A percentile compares a stretch with the other conserved stretches of the same genome.
These are phyloP conservation scores for Gorsachius magnificus DNA, from an alignment of 2,797 vertebrate species.

Conservation along the genomic window DNA sequence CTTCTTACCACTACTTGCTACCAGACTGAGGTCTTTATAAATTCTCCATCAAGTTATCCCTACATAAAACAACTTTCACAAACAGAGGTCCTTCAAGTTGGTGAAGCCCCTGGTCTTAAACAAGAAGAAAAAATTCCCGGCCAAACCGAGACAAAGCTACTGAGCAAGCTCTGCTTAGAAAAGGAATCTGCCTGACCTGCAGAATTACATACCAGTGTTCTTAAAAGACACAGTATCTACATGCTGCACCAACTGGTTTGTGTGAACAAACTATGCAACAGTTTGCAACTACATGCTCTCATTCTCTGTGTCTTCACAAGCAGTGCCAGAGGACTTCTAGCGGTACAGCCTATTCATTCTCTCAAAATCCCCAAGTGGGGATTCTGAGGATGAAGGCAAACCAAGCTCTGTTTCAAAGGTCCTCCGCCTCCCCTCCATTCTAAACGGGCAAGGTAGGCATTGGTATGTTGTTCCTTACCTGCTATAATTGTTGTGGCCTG, in stretches of 20 bases:
- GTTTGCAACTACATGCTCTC: not conserved
- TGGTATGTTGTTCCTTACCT: slow-evolving; percentile 75
- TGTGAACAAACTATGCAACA: not conserved
- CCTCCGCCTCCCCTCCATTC: not conserved
- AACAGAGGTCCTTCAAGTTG: not conserved
- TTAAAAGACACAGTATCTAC: not conserved
- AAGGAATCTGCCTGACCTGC: not conserved
- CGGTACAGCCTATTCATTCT: not conserved
- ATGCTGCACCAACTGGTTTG: not conserved
- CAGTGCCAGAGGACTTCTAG: not conserved
- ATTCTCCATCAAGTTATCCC: not conserved
- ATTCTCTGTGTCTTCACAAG: not conserved
- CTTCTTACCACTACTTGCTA: not conserved
- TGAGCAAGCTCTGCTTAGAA: not conserved
- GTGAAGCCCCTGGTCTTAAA: not conserved
- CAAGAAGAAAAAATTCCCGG: not conserved
- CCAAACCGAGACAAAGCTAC: not conserved
- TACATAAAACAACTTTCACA: not conserved
- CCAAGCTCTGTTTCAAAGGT: not conserved
- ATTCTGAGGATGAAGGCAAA: not conserved
- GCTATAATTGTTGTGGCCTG: slow-evolving; percentile 97
- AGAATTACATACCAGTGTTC: not conserved
- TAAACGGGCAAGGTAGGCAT: not conserved
- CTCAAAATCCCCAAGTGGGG: not conserved
- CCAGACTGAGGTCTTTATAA: not conserved